These are phyloP conservation scores for Rhagonycha fulva DNA, from an alignment of 2,888 invertebrate species.

Conservation along the genomic window DNA sequence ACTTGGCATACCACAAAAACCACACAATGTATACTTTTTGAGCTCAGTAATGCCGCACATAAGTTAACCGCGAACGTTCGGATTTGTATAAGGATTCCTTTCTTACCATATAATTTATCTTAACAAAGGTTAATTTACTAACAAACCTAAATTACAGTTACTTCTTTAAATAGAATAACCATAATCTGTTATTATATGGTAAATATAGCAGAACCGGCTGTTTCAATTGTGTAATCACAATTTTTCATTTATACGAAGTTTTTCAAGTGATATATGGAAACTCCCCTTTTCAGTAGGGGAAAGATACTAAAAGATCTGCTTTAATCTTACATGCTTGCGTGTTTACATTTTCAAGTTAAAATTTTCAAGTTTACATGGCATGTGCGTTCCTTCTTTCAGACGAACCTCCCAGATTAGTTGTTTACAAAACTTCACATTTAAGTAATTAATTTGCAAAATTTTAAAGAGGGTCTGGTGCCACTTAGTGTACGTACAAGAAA, in stretches of 20 bases:
- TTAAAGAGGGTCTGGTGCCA: too few species aligned
- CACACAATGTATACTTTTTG: slow-evolving; percentile 5
- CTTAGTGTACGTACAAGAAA: too few species aligned
- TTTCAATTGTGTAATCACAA: neutral
- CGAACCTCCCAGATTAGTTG: neutral
- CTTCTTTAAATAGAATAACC: neutral
- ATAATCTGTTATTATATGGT: neutral
- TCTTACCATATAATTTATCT: neutral
- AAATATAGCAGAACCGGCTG: neutral
- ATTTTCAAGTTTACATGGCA: neutral
- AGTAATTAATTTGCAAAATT: neutral
- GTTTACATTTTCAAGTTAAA: neutral
- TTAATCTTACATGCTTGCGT: neutral
- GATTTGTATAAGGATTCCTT: neutral
- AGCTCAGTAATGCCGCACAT: neutral
- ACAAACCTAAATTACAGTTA: neutral
- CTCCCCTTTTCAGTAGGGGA: neutral
- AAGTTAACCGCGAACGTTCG: neutral
- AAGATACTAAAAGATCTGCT: neutral
- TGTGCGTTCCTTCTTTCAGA: neutral
- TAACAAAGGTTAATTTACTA: neutral
- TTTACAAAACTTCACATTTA: neutral
- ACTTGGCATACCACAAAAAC: slow-evolving; percentile 23
- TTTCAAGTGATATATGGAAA: neutral
- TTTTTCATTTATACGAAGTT: neutral